Conservation (phyloP, 2,113 vertebrate genomes). For the Scopus umbretta region DNA sequence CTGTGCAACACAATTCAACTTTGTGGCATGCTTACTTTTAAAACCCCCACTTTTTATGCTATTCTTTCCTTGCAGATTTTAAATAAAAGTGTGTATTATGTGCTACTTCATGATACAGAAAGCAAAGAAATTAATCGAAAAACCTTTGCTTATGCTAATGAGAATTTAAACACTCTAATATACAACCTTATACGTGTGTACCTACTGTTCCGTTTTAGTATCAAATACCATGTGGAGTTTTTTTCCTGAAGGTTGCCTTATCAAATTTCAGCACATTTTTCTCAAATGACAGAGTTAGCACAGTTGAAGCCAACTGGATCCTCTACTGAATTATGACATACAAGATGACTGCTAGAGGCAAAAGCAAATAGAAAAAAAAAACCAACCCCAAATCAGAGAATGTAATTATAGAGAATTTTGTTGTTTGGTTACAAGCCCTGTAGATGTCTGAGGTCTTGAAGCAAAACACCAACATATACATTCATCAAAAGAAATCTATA, state of each 20-base stretch:
- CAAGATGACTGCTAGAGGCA: neutral
- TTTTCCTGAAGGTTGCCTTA: neutral
- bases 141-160: neutral
- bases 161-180: neutral
- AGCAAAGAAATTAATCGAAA: neutral
- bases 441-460: neutral
- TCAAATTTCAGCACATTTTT: conserved; percentile 9
- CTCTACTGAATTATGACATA: neutral
- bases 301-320: neutral
- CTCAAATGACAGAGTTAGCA: neutral
- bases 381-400: neutral
- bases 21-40: neutral
- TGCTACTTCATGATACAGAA: neutral
- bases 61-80: neutral
- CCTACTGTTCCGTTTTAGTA: neutral
- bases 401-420: neutral
- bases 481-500: neutral
- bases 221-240: neutral
- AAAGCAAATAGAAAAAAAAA: neutral
- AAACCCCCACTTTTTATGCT: neutral
- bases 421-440: neutral
- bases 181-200: neutral
- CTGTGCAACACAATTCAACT: neutral
- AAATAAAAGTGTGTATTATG: neutral
- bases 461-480: neutral